Percentiles rank a stretch among this genome's conserved stretches.
Conservation (phyloP, 1,140 invertebrate genomes). For the Condylostylus longicornis region DNA sequence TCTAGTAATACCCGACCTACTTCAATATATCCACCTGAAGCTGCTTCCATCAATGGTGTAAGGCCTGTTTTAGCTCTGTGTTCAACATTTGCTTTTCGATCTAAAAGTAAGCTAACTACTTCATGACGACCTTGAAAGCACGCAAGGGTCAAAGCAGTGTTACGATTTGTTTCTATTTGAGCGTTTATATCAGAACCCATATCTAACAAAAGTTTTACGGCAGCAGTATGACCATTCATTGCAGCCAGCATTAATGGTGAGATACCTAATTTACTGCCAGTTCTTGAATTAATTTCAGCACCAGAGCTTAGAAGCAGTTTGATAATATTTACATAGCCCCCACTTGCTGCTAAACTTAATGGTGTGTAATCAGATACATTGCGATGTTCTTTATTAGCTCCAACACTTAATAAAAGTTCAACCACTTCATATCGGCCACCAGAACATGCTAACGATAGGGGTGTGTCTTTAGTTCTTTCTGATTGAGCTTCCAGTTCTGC, state of each 20-base stretch:
- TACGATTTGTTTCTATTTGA: constrained; percentile 98
- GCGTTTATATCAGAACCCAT: constrained; percentile 99
- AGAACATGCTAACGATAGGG: constrained; percentile 91
- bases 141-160: constrained; percentile 94
- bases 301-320: constrained; percentile 78
- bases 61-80: constrained; percentile 97
- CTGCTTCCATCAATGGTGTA: constrained; percentile 98
- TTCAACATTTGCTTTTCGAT: constrained; percentile 96
- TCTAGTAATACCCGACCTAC: constrained; percentile 90
- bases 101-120: constrained; percentile 88
- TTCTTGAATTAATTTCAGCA: constrained; percentile 97
- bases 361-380: constrained; percentile 99
- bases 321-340: constrained; percentile 98
- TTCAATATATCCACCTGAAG: constrained; percentile 96
- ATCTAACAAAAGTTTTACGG: constrained; percentile 80
- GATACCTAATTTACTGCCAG: constrained; percentile 92
- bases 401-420: constrained; percentile 72
- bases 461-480: constrained; percentile 97
- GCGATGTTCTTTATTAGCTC: constrained; percentile 95
- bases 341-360: constrained; percentile 89
- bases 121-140: constrained; percentile 99
- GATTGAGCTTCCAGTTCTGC: constrained; percentile 97
- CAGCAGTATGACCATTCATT: constrained; percentile 97
- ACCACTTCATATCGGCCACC: constrained; percentile 95
- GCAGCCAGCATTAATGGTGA: constrained; percentile 98